Evolutionary conservation across 2,888 invertebrate species (phyloP).

Genomic region (Caenorhabditis sp.): DNA sequence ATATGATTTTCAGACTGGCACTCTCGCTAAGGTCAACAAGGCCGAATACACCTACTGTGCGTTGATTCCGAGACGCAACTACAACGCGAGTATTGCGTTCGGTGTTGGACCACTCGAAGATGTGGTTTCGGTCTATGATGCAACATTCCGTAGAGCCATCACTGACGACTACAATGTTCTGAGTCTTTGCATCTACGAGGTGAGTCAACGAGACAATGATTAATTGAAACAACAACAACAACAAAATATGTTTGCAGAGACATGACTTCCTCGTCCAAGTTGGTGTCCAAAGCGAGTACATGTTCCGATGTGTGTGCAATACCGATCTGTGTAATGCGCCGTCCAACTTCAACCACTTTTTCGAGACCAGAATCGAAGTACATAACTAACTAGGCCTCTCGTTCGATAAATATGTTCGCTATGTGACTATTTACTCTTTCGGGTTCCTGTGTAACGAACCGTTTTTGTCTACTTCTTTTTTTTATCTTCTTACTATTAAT

Average conservation of each 20-base stretch:
- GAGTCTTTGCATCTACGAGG: conserved; percentile 60
- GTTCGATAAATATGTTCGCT: too few species aligned
- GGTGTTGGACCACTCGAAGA: conserved; percentile 37
- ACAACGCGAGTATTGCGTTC: neutral
- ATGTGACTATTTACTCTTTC: too few species aligned
- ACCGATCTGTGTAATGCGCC: conserved; percentile 54
- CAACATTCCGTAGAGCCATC: conserved; percentile 38
- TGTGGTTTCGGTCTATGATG: conserved; percentile 42
- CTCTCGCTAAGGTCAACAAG: too few species aligned
- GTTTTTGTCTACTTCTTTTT: neutral
- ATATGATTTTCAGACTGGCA: conserved; percentile 18
- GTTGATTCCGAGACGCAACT: conserved; percentile 15
- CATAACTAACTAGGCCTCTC: too few species aligned
- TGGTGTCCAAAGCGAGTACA: too few species aligned
- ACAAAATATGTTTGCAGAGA: conserved; percentile 36
- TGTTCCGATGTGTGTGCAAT: conserved; percentile 64
- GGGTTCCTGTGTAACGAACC: too few species aligned
- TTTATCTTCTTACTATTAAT: neutral
- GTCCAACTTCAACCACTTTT: conserved; percentile 20
- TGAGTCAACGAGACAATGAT: conserved; percentile 4
- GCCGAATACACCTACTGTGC: conserved; percentile 52
- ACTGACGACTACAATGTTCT: conserved; percentile 50
- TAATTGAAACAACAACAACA: neutral
- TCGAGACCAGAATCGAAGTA: too few species aligned
- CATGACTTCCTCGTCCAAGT: too few species aligned